Evolutionary conservation across 2,113 vertebrate genomes (phyloP).

Genomic region (Lates calcarifer): DNA sequence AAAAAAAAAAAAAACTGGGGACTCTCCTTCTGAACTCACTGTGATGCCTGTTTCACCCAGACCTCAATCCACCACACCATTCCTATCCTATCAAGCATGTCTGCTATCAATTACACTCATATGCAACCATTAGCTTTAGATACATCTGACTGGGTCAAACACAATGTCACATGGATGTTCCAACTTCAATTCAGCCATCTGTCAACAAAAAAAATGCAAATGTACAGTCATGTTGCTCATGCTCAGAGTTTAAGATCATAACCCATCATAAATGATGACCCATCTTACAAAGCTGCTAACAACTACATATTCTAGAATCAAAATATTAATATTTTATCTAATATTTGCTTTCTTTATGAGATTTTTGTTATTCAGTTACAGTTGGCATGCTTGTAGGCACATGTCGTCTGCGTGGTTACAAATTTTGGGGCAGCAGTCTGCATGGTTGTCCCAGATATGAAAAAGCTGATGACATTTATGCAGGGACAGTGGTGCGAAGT

Average conservation of each 20-base stretch:
- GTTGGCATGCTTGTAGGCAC: background rate
- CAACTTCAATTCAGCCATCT: background rate
- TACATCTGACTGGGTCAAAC: background rate
- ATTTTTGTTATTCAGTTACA: background rate
- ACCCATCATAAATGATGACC: background rate
- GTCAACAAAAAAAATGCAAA: background rate
- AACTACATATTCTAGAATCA: background rate
- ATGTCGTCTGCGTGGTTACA: background rate
- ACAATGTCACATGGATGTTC: background rate
- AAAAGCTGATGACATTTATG: background rate
- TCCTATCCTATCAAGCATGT: background rate
- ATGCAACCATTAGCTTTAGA: background rate
- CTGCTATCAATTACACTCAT: conserved; percentile 4
- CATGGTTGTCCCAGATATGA: background rate
- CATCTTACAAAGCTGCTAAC: background rate
- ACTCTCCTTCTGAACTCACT: conserved; percentile 51
- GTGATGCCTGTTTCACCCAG: conserved; percentile 53
- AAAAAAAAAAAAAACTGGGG: too few species aligned
- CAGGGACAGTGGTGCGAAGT: too few species aligned
- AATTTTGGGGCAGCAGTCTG: background rate
- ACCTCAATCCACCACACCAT: background rate
- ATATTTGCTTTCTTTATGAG: background rate
- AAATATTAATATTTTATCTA: too few species aligned
- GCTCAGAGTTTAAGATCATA: background rate
- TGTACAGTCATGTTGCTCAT: background rate